Percentiles rank a stretch among this genome's conserved stretches.
phyloP scores from a whole-genome alignment of 2,888 invertebrate species.

The Lydus trimaculatus region DNA sequence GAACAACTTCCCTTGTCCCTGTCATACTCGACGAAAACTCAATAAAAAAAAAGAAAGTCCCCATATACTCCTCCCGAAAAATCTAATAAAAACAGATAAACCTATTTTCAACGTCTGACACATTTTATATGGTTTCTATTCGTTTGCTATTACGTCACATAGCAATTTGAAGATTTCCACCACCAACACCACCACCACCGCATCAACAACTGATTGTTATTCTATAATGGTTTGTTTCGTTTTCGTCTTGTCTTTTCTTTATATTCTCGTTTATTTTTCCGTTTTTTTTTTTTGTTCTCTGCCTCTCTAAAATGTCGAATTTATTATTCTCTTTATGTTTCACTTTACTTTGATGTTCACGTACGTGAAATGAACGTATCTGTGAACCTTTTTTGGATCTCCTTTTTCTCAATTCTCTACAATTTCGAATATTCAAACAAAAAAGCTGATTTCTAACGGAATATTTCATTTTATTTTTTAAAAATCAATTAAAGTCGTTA shows the following conservation, averaged over 20 bases:
- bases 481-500: neutral
- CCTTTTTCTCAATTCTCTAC: slow-evolving; percentile 32
- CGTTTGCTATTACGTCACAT: slow-evolving; percentile 49
- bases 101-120: slow-evolving; percentile 45
- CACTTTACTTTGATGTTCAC: slow-evolving; percentile 52
- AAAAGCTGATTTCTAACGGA: neutral
- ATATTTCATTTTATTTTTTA: neutral
- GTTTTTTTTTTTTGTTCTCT: neutral
- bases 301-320: slow-evolving; percentile 38
- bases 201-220: slow-evolving; percentile 48
- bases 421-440: slow-evolving; percentile 38
- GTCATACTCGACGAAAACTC: slow-evolving; percentile 24
- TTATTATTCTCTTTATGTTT: slow-evolving; percentile 56
- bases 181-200: neutral
- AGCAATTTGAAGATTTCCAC: slow-evolving; percentile 48
- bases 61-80: slow-evolving; percentile 30
- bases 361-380: slow-evolving; percentile 42
- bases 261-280: slow-evolving; percentile 28
- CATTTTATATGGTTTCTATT: slow-evolving; percentile 49
- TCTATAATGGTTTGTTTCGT: slow-evolving; percentile 49
- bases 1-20: slow-evolving; percentile 20
- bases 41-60: slow-evolving; percentile 38
- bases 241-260: slow-evolving; percentile 48
- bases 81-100: slow-evolving; percentile 45
- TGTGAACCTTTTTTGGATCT: slow-evolving; percentile 22